phyloP scores from a whole-genome alignment of 2,797 vertebrate genomes.

The Thamnophis elegans region DNA sequence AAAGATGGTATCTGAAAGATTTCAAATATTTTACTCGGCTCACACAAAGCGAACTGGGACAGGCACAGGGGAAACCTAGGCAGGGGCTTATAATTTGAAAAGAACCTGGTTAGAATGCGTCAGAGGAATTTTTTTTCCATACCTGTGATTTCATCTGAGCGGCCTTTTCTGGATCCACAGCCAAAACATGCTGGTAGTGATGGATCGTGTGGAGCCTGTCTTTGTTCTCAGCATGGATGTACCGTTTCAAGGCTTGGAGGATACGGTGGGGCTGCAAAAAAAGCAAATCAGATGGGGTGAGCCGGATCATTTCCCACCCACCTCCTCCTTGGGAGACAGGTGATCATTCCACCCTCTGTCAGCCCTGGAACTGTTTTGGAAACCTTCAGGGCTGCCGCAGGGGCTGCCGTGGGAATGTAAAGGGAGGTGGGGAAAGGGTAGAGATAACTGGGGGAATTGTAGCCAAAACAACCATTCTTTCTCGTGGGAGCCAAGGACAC shows the following conservation, averaged over 20 bases:
- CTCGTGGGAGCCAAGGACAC: too few species aligned
- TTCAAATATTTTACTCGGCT: not conserved
- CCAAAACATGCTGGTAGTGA: conserved; percentile 95
- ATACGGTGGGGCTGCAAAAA: conserved; percentile 87
- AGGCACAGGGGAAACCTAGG: not conserved
- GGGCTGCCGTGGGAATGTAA: too few species aligned
- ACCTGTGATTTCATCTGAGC: conserved; percentile 99
- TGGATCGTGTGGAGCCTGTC: conserved; percentile 95
- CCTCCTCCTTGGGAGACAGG: not conserved
- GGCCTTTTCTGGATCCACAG: conserved; percentile 95
- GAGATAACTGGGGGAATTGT: too few species aligned
- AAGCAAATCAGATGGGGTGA: not conserved
- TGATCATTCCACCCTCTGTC: too few species aligned
- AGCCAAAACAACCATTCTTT: too few species aligned
- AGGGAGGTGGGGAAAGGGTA: too few species aligned
- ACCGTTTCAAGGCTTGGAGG: conserved; percentile 89
- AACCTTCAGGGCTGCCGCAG: too few species aligned
- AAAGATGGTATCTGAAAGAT: not conserved
- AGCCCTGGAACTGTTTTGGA: too few species aligned
- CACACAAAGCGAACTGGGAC: accelerated
- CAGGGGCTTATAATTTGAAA: not conserved
- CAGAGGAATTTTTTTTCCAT: accelerated
- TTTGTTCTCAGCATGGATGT: conserved; percentile 94
- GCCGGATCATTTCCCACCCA: not conserved
- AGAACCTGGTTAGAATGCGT: not conserved